A percentile compares a stretch with the other conserved stretches of the same genome.
phyloP scores from a whole-genome alignment of 2,797 vertebrate species.

The Notamacropus eugenii region DNA sequence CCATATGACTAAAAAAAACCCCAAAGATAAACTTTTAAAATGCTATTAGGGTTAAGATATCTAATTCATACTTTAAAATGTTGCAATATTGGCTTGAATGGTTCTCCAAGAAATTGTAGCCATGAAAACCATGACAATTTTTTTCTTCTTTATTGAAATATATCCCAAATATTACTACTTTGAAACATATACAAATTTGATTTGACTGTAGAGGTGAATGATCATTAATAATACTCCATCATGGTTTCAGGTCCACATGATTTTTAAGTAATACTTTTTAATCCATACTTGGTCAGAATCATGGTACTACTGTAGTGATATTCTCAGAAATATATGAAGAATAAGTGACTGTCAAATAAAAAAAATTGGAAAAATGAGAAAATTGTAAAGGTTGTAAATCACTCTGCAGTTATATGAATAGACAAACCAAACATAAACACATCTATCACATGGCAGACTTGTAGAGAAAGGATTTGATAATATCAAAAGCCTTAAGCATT shows the following conservation, averaged over 20 bases:
- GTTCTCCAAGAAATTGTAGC: neutral
- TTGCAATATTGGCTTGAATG: constrained; percentile 4
- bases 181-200: constrained; percentile 48
- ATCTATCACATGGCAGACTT: constrained; percentile 56
- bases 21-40: neutral
- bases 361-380: constrained; percentile 60
- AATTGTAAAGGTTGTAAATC: constrained; percentile 51
- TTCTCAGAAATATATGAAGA: constrained; percentile 55
- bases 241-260: constrained; percentile 50
- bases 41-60: neutral
- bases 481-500: constrained; percentile 38
- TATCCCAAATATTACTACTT: neutral
- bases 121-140: constrained; percentile 17
- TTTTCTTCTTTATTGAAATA: neutral
- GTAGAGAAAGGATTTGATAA: neutral
- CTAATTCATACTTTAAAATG: neutral
- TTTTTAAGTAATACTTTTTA: constrained; percentile 58
- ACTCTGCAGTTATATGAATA: constrained; percentile 38
- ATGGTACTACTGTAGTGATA: constrained; percentile 60
- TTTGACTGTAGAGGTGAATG: constrained; percentile 36
- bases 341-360: constrained; percentile 76
- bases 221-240: constrained; percentile 62
- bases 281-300: constrained; percentile 58
- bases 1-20: no score
- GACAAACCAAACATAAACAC: constrained; percentile 68